Percentiles rank a stretch among this genome's conserved stretches.
Conservation (phyloP, 2,888 invertebrate genomes). For the Patella ulyssiponensis region DNA sequence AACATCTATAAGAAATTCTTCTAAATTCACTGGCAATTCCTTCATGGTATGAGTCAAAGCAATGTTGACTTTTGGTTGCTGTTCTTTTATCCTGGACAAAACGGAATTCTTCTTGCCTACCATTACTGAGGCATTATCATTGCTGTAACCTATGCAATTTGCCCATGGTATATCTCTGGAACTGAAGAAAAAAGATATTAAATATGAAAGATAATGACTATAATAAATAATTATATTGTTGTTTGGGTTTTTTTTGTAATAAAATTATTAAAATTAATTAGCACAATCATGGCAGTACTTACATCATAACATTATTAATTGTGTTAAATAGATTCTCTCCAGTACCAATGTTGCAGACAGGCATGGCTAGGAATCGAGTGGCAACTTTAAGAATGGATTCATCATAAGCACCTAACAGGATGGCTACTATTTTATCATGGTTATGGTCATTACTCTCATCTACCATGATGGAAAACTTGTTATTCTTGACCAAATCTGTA, state of each 20-base stretch:
- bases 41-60: background rate
- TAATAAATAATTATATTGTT: too few relatives aligned
- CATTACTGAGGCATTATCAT: background rate
- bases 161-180: background rate
- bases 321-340: background rate
- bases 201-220: background rate
- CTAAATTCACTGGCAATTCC: background rate
- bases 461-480: background rate
- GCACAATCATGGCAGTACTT: background rate
- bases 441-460: background rate
- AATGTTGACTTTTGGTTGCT: background rate
- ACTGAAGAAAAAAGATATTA: background rate
- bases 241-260: too few relatives aligned
- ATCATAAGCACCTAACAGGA: background rate
- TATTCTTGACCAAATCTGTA: background rate
- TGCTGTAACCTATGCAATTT: background rate
- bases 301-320: background rate
- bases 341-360: background rate
- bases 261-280: background rate
- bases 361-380: background rate
- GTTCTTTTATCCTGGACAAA: background rate
- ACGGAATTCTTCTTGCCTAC: background rate
- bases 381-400: background rate
- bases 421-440: background rate
- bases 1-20: background rate